Evolutionary conservation across 1,140 invertebrate species (phyloP).

Genomic region (Odontomachus brunneus): DNA sequence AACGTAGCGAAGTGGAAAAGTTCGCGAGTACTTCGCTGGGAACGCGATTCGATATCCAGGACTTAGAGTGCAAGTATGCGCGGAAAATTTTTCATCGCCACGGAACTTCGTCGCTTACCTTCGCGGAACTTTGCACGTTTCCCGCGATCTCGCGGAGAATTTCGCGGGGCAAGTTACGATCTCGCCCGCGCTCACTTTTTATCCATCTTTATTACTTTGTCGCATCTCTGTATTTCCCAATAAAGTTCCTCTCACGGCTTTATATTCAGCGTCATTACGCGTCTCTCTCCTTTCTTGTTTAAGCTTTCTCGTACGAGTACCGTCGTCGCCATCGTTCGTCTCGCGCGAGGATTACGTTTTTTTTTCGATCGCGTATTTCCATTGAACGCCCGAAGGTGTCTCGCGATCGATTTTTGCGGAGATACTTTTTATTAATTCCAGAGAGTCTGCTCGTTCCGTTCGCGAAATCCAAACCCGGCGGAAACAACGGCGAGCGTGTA

Average conservation of each 20-base stretch:
- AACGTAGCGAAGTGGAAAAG: conserved; percentile 45
- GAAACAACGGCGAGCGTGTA: too few relatives aligned
- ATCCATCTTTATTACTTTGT: conserved; percentile 43
- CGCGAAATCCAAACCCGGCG: too few relatives aligned
- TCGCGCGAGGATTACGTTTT: background rate
- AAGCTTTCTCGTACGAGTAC: background rate
- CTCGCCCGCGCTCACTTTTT: conserved; percentile 45
- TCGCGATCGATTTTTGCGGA: too few relatives aligned
- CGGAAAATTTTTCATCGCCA: conserved; percentile 56
- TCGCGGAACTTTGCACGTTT: conserved; percentile 51
- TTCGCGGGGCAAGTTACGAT: conserved; percentile 45
- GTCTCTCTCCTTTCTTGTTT: background rate
- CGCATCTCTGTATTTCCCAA: conserved; percentile 35
- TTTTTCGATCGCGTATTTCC: background rate
- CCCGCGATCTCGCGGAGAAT: conserved; percentile 38
- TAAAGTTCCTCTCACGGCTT: conserved; percentile 13
- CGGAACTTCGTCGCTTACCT: conserved; percentile 56
- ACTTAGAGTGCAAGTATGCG: conserved; percentile 55
- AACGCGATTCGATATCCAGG: conserved; percentile 53
- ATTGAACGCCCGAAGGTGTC: background rate
- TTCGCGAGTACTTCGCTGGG: conserved; percentile 38
- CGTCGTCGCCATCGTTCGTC: background rate
- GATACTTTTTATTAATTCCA: too few relatives aligned
- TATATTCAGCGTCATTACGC: conserved; percentile 13
- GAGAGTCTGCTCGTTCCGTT: too few relatives aligned